phyloP scores from a whole-genome alignment of 1,140 invertebrate species.

The Adelges cooleyi region DNA sequence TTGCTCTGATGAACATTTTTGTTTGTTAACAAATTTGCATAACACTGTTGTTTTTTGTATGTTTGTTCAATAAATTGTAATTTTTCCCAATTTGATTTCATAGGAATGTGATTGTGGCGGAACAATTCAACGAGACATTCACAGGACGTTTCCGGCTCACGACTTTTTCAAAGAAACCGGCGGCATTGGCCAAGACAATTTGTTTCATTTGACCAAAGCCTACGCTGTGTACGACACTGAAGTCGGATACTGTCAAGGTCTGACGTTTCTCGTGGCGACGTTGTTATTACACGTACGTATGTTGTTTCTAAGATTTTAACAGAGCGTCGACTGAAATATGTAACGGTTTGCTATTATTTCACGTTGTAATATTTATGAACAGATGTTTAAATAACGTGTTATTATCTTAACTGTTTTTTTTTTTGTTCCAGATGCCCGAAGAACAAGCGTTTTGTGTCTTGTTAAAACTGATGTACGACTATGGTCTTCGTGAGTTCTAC shows the following conservation, averaged over 20 bases:
- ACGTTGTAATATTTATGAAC: neutral
- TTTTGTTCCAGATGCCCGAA: slow-evolving; percentile 82
- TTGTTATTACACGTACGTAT: slow-evolving; percentile 79
- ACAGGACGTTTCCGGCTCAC: slow-evolving; percentile 96
- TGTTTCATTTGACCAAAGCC: slow-evolving; percentile 91
- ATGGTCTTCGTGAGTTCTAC: slow-evolving; percentile 85
- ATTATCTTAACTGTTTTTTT: neutral
- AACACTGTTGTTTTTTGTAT: too few relatives aligned
- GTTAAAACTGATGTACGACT: slow-evolving; percentile 94
- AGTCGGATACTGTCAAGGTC: slow-evolving; percentile 96
- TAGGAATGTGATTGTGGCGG: slow-evolving; percentile 80
- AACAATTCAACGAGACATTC: slow-evolving; percentile 90
- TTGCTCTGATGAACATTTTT: too few relatives aligned
- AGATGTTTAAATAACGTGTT: neutral
- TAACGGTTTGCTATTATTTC: neutral
- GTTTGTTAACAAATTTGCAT: too few relatives aligned
- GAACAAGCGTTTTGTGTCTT: slow-evolving; percentile 97
- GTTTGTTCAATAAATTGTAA: too few relatives aligned
- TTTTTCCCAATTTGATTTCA: slow-evolving; percentile 28
- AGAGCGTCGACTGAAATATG: neutral
- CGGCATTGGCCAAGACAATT: slow-evolving; percentile 82
- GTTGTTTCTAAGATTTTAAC: neutral
- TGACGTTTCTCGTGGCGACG: slow-evolving; percentile 93
- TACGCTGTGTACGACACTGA: slow-evolving; percentile 96
- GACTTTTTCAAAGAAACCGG: slow-evolving; percentile 92